Conservation (phyloP, 2,797 vertebrate species). For the Pipistrellus kuhlii region DNA sequence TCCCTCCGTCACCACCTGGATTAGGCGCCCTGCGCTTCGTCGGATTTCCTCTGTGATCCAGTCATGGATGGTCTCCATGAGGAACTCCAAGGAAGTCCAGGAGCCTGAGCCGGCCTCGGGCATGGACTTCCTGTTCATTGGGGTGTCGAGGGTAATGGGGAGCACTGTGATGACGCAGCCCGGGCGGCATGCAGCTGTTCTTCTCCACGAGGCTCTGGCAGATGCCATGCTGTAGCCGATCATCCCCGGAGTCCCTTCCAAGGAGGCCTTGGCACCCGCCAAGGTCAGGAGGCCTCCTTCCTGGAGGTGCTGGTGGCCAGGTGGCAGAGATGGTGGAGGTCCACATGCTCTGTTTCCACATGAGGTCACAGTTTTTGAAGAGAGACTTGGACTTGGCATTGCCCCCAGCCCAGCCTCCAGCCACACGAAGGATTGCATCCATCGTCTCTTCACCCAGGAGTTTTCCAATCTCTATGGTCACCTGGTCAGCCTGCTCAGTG, state of each 20-base stretch:
- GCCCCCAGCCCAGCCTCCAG: slow-evolving; percentile 98
- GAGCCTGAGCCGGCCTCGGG: slow-evolving; percentile 94
- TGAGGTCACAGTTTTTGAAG: slow-evolving; percentile 96
- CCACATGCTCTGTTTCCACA: slow-evolving; percentile 99
- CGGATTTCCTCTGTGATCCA: slow-evolving; percentile 92
- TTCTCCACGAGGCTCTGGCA: slow-evolving; percentile 93
- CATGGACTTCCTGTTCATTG: slow-evolving; percentile 98
- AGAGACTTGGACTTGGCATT: slow-evolving; percentile 95
- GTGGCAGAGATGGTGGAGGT: slow-evolving; percentile 96
- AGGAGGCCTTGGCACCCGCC: slow-evolving; percentile 94
- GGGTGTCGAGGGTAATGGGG: slow-evolving; percentile 96
- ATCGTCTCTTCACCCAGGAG: slow-evolving; percentile 95
- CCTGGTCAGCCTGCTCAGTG: slow-evolving; percentile 95
- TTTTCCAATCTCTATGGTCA: slow-evolving; percentile 92
- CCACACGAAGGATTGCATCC: slow-evolving; percentile 96
- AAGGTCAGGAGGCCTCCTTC: slow-evolving; percentile 94
- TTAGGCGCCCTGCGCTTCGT: slow-evolving; percentile 93
- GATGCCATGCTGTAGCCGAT: slow-evolving; percentile 97
- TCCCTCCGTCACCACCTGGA: slow-evolving; percentile 94
- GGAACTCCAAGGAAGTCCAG: slow-evolving; percentile 95
- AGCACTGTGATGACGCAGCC: slow-evolving; percentile 89
- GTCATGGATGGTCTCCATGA: slow-evolving; percentile 92
- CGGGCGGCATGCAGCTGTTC: slow-evolving; percentile 92
- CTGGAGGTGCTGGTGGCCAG: slow-evolving; percentile 95
- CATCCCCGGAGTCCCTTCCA: slow-evolving; percentile 96